Evolutionary conservation across 2,888 invertebrate genomes (phyloP).

Genomic region (Empis stercorea): DNA sequence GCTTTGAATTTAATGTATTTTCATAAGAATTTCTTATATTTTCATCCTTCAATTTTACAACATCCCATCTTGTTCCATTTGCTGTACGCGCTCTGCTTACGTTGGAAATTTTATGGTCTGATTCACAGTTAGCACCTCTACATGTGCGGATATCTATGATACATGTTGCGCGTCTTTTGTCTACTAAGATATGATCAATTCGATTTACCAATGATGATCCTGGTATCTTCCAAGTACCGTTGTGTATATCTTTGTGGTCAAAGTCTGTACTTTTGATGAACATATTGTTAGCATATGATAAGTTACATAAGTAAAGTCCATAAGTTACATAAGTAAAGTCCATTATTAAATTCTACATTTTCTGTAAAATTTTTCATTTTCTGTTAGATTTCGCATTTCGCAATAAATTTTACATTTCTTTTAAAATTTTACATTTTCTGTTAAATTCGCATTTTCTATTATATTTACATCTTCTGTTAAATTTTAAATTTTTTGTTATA

Average conservation of each 20-base stretch:
- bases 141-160: neutral
- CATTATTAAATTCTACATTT: no score
- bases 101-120: neutral
- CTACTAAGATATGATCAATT: neutral
- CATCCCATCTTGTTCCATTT: neutral
- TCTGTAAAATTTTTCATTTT: no score
- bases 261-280: neutral
- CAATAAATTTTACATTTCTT: no score
- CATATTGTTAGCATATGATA: neutral
- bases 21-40: neutral
- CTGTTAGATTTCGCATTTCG: no score
- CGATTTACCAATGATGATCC: no score
- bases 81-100: neutral
- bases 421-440: no score
- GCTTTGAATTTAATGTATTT: no score
- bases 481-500: no score
- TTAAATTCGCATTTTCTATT: no score
- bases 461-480: no score
- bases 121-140: neutral
- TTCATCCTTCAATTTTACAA: neutral
- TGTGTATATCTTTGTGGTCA: neutral
- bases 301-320: neutral
- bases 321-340: no score
- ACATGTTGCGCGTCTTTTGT: neutral
- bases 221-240: neutral